Evolutionary conservation across 1,140 invertebrate genomes (phyloP).

Genomic region (Magallana ariakensis): DNA sequence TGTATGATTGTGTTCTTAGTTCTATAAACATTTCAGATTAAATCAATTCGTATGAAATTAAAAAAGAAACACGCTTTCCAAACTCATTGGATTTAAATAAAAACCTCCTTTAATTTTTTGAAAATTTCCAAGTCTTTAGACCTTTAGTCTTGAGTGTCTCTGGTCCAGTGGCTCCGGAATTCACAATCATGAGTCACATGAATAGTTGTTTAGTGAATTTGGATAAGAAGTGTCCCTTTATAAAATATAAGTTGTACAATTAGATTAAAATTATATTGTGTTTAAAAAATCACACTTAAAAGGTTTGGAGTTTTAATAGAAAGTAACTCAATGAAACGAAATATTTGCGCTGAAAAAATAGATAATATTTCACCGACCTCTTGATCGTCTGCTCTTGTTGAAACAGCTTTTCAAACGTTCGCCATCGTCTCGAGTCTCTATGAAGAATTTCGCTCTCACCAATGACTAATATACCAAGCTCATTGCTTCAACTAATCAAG

Average conservation of each 20-base stretch:
- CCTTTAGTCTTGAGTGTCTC: neutral
- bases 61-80: neutral
- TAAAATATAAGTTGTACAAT: slow-evolving; percentile 18
- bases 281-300: slow-evolving; percentile 37
- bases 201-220: neutral
- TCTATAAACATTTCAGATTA: neutral
- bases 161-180: neutral
- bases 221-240: slow-evolving; percentile 16
- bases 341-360: slow-evolving; percentile 12
- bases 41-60: neutral
- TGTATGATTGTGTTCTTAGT: neutral
- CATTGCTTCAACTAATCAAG: slow-evolving; percentile 30
- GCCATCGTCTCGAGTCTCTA: neutral
- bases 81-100: neutral
- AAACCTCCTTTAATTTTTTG: neutral
- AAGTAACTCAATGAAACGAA: slow-evolving; percentile 23
- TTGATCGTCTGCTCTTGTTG: slow-evolving; percentile 33
- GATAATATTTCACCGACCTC: slow-evolving; percentile 16
- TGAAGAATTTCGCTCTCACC: neutral
- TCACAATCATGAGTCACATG: neutral
- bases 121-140: neutral
- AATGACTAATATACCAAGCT: slow-evolving; percentile 21
- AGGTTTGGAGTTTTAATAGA: neutral
- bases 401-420: slow-evolving; percentile 36
- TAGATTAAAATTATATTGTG: slow-evolving; percentile 36